These are phyloP conservation scores for Danaus plexippus DNA, from an alignment of 1,140 invertebrate species.

Conservation along the genomic window DNA sequence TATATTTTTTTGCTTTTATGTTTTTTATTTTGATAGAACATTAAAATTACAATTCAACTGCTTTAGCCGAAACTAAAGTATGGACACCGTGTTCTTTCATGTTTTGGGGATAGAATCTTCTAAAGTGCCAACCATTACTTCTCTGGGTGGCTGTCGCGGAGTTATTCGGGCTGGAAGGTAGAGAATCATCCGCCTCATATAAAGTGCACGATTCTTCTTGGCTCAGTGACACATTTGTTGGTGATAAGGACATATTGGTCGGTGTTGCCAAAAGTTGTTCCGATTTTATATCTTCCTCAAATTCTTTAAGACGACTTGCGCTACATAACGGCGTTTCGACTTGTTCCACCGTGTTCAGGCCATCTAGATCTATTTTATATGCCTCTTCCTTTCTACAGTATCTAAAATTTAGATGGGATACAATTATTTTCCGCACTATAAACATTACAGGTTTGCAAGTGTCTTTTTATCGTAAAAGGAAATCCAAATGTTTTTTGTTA, in stretches of 20 bases:
- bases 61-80: constrained; percentile 7
- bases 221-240: constrained; percentile 33
- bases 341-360: constrained; percentile 54
- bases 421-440: too few species aligned
- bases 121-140: constrained; percentile 56
- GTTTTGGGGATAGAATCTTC: constrained; percentile 37
- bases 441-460: too few species aligned
- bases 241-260: constrained; percentile 33
- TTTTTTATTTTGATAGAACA: too few species aligned
- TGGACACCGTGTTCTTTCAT: constrained; percentile 8
- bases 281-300: constrained; percentile 53
- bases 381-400: constrained; percentile 53
- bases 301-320: constrained; percentile 48
- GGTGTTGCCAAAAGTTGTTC: constrained; percentile 35
- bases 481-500: too few species aligned
- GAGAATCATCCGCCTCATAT: constrained; percentile 34
- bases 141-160: constrained; percentile 44
- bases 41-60: background rate
- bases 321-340: constrained; percentile 66
- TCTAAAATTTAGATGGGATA: constrained; percentile 29
- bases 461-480: too few species aligned
- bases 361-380: constrained; percentile 54
- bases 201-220: constrained; percentile 39
- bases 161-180: constrained; percentile 40
- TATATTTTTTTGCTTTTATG: too few species aligned